Evolutionary conservation across 1,140 invertebrate genomes (phyloP).

Genomic region (Bombus confusus): DNA sequence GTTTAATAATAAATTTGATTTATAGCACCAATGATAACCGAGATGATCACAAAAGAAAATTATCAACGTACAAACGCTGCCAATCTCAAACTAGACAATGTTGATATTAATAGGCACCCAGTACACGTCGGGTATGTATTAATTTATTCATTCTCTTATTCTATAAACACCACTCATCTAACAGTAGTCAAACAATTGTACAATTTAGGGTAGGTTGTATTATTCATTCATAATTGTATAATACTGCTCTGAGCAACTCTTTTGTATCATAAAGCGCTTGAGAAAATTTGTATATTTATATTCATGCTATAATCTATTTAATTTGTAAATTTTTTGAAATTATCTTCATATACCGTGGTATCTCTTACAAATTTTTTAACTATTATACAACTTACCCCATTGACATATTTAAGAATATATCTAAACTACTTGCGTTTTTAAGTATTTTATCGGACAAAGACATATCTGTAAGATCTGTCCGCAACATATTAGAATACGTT

Average conservation of each 20-base stretch:
- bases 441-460: background rate
- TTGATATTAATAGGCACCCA: conserved; percentile 92
- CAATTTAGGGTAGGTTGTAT: conserved; percentile 42
- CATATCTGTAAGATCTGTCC: background rate
- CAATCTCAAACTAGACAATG: conserved; percentile 90
- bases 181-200: background rate
- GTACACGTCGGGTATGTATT: conserved; percentile 92
- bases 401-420: background rate
- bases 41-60: conserved; percentile 81
- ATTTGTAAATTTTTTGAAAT: background rate
- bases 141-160: background rate
- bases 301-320: background rate
- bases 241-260: background rate
- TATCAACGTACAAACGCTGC: conserved; percentile 82
- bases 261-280: background rate
- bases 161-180: background rate
- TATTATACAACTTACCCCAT: conserved; percentile 37
- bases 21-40: conserved; percentile 79
- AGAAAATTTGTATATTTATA: background rate
- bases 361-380: background rate
- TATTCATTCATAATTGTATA: background rate
- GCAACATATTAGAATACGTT: conserved; percentile 2
- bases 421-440: background rate
- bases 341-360: background rate
- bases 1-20: conserved; percentile 39